Percentiles rank a stretch among this genome's conserved stretches.
Conservation (phyloP, 2,113 vertebrate genomes). For the Grammomys dolichurus region DNA sequence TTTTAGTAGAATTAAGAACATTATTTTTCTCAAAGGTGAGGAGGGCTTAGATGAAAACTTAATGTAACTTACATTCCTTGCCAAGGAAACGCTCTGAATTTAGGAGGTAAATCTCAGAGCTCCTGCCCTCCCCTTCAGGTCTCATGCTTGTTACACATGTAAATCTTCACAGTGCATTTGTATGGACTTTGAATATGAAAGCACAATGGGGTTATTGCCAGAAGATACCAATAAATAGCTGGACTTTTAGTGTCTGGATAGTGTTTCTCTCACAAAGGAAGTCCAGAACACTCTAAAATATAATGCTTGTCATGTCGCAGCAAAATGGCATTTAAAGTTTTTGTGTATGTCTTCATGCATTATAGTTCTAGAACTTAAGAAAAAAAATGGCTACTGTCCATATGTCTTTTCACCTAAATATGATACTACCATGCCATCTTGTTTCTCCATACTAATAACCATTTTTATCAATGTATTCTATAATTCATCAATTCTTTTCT, state of each 20-base stretch:
- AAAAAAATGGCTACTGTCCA: not conserved
- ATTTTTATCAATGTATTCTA: not conserved
- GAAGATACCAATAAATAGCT: constrained; percentile 17
- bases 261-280: not conserved
- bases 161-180: constrained; percentile 34
- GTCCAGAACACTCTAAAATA: not conserved
- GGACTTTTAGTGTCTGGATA: not conserved
- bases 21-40: constrained; percentile 80
- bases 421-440: not conserved
- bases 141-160: constrained; percentile 65
- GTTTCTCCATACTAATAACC: not conserved
- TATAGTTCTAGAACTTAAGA: not conserved
- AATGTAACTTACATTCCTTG: constrained; percentile 73
- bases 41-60: constrained; percentile 73
- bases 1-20: constrained; percentile 84
- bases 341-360: not conserved
- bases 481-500: not conserved
- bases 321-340: not conserved
- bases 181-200: constrained; percentile 34
- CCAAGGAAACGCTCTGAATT: constrained; percentile 63
- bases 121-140: constrained; percentile 36
- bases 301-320: not conserved
- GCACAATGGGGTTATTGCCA: not conserved
- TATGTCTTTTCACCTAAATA: not conserved
- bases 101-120: constrained; percentile 70